Conservation (phyloP, 37 sponge, comb jelly and placozoan genomes). For the Lycopodina hypogea region DNA sequence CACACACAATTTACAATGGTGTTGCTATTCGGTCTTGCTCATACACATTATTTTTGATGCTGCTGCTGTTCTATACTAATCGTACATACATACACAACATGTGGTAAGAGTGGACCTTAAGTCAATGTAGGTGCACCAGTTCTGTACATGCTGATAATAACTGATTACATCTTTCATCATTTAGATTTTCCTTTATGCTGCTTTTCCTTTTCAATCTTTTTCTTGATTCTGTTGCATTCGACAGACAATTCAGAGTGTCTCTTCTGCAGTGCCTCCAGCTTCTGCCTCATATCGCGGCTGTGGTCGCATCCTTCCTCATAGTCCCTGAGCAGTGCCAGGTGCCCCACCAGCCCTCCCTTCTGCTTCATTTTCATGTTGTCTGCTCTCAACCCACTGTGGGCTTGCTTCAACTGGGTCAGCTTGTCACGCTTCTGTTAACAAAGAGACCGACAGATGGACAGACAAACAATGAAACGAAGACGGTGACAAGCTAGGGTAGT, state of each 20-base stretch:
- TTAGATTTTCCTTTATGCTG: neutral
- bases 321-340: constrained; percentile 84
- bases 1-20: no score
- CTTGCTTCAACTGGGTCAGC: constrained; percentile 89
- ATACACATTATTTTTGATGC: no score
- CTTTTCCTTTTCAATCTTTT: constrained; percentile 60
- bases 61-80: no score
- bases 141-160: no score
- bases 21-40: no score
- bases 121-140: no score
- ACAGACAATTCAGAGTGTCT: constrained; percentile 55
- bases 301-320: constrained; percentile 80
- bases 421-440: constrained; percentile 77
- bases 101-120: no score
- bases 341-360: constrained; percentile 90
- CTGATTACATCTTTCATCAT: no score
- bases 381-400: constrained; percentile 75
- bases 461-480: neutral
- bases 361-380: constrained; percentile 78
- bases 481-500: neutral
- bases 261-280: constrained; percentile 49
- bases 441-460: neutral
- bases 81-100: no score
- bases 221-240: constrained; percentile 52
- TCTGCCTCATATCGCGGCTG: constrained; percentile 29